These are phyloP conservation scores for Eupeodes luniger DNA, from an alignment of 2,888 invertebrate genomes.

Conservation along the genomic window DNA sequence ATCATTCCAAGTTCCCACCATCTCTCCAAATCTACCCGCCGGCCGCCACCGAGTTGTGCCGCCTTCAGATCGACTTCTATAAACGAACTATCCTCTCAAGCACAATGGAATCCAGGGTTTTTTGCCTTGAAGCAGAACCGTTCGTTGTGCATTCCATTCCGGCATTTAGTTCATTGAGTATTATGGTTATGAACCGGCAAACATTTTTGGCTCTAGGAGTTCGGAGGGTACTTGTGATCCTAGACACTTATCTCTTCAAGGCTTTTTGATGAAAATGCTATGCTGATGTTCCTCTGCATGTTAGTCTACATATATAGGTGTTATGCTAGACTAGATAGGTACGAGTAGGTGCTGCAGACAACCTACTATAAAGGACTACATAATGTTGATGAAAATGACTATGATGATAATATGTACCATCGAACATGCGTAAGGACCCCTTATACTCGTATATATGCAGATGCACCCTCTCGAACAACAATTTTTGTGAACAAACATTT, in stretches of 20 bases:
- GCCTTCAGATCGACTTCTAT: no score
- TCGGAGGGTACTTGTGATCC: slow-evolving; percentile 30
- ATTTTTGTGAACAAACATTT: slow-evolving; percentile 45
- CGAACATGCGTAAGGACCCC: slow-evolving; percentile 22
- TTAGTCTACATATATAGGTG: slow-evolving; percentile 19
- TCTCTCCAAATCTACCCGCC: background rate
- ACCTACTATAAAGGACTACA: background rate
- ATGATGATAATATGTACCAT: background rate
- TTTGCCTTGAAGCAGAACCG: slow-evolving; percentile 21
- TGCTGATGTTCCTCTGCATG: background rate
- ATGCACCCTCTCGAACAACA: background rate
- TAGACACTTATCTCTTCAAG: slow-evolving; percentile 51
- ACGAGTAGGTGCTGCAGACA: slow-evolving; percentile 30
- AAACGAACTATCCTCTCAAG: slow-evolving; percentile 21
- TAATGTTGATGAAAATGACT: slow-evolving; percentile 3
- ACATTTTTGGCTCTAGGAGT: slow-evolving; percentile 56
- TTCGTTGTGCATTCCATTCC: slow-evolving; percentile 51
- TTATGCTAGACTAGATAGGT: background rate
- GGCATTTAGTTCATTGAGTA: slow-evolving; percentile 64
- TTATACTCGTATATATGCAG: background rate
- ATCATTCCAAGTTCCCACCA: background rate
- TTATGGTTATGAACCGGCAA: slow-evolving; percentile 56
- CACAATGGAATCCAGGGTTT: slow-evolving; percentile 32
- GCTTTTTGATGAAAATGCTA: slow-evolving; percentile 17
- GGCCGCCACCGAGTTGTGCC: no score